Percentiles rank a stretch among this genome's conserved stretches.
Evolutionary conservation across 2,888 invertebrate genomes (phyloP).

Genomic region (Platypus cylindrus): DNA sequence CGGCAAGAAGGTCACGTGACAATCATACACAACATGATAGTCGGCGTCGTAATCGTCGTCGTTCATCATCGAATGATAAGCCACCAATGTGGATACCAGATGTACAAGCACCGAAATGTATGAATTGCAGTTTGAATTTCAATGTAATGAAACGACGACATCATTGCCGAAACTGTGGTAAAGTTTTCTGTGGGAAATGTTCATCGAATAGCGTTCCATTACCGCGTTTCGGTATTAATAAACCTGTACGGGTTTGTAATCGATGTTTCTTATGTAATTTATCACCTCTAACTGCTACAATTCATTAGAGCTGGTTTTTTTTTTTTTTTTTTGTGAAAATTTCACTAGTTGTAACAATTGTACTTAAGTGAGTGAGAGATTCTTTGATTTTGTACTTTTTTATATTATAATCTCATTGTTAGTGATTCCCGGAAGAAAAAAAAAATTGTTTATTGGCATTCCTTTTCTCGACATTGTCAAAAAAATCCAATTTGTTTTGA

Average conservation of each 20-base stretch:
- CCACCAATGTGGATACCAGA: conserved; percentile 95
- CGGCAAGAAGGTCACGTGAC: conserved; percentile 4
- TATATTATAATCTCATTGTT: too few relatives aligned
- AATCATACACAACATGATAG: conserved; percentile 1
- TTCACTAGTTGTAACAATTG: too few relatives aligned
- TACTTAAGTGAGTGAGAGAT: too few relatives aligned
- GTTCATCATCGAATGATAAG: conserved; percentile 21
- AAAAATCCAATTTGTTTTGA: too few relatives aligned
- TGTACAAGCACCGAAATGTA: conserved; percentile 80
- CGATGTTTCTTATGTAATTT: conserved; percentile 69
- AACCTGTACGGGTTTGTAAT: conserved; percentile 90
- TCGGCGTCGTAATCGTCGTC: not conserved
- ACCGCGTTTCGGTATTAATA: conserved; percentile 82
- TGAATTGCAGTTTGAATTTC: conserved; percentile 84
- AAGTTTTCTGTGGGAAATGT: conserved; percentile 90
- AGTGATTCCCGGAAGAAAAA: too few relatives aligned
- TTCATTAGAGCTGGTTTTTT: conserved; percentile 5
- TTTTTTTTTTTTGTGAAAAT: too few relatives aligned
- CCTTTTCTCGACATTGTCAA: too few relatives aligned
- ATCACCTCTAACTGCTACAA: conserved; percentile 49
- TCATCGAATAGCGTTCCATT: conserved; percentile 86
- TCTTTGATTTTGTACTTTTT: too few relatives aligned
- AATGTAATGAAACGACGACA: conserved; percentile 91
- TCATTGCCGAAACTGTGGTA: conserved; percentile 95
- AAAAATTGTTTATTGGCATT: too few relatives aligned